phyloP scores from a whole-genome alignment of 2,113 vertebrate genomes.

The Microtus ochrogaster region DNA sequence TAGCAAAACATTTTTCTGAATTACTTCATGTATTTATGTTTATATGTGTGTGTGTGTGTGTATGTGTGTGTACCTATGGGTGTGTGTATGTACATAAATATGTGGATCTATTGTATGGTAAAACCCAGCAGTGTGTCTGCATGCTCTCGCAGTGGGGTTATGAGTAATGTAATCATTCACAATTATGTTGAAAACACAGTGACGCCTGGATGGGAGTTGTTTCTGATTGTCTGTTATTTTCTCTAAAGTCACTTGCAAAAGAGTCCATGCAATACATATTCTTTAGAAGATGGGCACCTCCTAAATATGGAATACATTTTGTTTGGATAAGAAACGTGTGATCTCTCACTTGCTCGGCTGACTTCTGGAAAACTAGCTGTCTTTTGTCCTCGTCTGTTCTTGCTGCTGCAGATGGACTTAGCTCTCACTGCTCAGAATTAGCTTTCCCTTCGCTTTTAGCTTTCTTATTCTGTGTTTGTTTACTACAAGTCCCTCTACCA shows the following conservation, averaged over 20 bases:
- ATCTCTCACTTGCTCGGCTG: not conserved
- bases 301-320: conserved; percentile 23
- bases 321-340: not conserved
- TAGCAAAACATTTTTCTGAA: not conserved
- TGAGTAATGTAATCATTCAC: not conserved
- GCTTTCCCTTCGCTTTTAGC: not conserved
- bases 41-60: not conserved
- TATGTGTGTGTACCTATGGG: not conserved
- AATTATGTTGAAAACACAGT: not conserved
- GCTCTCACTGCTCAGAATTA: not conserved
- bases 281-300: not conserved
- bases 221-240: conserved; percentile 16
- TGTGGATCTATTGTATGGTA: not conserved
- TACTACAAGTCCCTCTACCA: not conserved
- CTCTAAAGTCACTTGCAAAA: conserved; percentile 19
- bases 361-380: not conserved
- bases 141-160: not conserved
- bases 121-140: not conserved
- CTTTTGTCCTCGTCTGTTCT: not conserved
- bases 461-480: not conserved
- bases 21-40: not conserved
- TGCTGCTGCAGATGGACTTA: not conserved
- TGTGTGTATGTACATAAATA: not conserved
- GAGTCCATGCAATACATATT: not conserved
- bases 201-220: not conserved